Percentiles rank a stretch among this genome's conserved stretches.
Conservation (phyloP, 2,888 invertebrate species). For the Drosophila acutilabella region DNA sequence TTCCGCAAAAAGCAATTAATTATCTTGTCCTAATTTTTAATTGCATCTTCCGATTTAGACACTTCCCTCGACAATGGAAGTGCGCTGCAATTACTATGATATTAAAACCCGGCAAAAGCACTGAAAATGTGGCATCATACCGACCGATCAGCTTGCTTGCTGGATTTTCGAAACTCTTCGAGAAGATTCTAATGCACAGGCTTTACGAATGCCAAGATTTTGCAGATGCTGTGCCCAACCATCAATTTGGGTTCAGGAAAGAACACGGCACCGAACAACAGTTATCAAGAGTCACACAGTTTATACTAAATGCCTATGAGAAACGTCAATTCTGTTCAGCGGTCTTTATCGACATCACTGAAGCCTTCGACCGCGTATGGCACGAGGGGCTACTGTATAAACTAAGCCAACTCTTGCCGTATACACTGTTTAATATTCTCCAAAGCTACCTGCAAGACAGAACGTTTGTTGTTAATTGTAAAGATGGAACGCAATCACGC, state of each 20-base stretch:
- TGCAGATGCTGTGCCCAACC: not conserved
- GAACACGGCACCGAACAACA: no score
- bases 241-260: slow-evolving; percentile 18
- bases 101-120: not conserved
- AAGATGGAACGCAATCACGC: no score
- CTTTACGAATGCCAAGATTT: not conserved
- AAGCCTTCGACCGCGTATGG: no score
- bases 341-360: no score
- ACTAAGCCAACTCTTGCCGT: no score
- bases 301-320: no score
- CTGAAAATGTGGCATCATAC: not conserved
- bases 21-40: not conserved
- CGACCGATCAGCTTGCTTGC: not conserved
- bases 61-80: slow-evolving; percentile 2
- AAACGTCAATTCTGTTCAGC: no score
- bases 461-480: no score
- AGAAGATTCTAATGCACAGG: not conserved
- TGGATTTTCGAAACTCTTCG: not conserved
- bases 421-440: no score
- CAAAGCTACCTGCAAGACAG: no score
- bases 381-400: no score
- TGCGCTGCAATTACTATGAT: not conserved
- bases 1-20: not conserved
- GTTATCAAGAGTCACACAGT: no score
- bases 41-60: not conserved